Base-by-base conservation (phyloP, 2,113 vertebrate species). In the Shinisaurus crocodilurus region DNA sequence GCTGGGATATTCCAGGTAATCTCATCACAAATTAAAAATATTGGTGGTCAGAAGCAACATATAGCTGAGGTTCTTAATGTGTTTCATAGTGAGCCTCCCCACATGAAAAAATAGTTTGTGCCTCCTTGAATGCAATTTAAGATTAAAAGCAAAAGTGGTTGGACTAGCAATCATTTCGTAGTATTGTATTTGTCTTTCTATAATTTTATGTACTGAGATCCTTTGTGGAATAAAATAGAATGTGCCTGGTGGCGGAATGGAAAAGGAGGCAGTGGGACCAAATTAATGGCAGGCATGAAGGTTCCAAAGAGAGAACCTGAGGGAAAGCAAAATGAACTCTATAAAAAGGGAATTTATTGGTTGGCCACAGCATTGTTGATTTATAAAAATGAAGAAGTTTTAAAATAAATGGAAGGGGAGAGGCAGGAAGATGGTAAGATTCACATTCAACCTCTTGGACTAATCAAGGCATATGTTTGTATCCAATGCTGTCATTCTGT, bases 1-100 rank as follows among this genome's bases (percentile, higher is more conserved):
- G 87, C 97, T 98, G 16, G 98, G 98, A 90, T 98, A 98, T 96
- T 98, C 98, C 88, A 98, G 98, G 98, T 98, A 98, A 82, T 89
- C 83, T 6, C 60, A 32, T 90, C 90, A 25, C 5, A 82, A 54
- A 75, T 0, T 92, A 57, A 27, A 90, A 77, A 10, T 65, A 7
- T 80, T 88, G 85, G 8, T 70, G 85, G 67, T 43, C 90, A 0
- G 23, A 75, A 82, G 12, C 67, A 27, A 3, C 82, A 3, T 1
- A 0, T 3, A 29, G 57, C 9, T 40, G 27, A 4, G 43, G 27
- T 40, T 6, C 25, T 82, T 6, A 57, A 89, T 37, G 1, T 45
- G n/a, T 0, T 0, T 67, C 0, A 1, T 16, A 88, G 27, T 57
- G 27, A 69, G 23, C 20, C 12, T 76, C 74, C 32, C 7, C 16